These are phyloP conservation scores for Xestia ashworthii DNA, from an alignment of 2,888 invertebrate species.

Conservation along the genomic window DNA sequence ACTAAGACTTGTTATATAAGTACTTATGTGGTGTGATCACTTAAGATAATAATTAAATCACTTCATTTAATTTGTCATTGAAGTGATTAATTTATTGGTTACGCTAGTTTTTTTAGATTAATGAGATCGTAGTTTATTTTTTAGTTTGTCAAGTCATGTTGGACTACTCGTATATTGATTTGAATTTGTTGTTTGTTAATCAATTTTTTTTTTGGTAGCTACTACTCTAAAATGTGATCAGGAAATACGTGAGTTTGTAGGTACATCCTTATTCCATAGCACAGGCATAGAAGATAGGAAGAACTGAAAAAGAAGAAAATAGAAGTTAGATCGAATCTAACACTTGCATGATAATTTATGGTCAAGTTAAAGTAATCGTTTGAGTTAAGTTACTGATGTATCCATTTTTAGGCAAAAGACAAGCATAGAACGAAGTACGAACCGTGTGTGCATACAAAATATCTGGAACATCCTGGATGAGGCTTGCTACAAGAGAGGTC, in stretches of 20 bases:
- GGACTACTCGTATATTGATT: constrained; percentile 7
- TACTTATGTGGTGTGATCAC: background rate
- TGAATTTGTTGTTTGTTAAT: background rate
- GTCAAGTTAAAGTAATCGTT: too few species aligned
- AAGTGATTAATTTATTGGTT: constrained; percentile 13
- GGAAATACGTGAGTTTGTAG: background rate
- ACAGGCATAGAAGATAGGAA: too few species aligned
- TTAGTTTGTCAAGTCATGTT: background rate
- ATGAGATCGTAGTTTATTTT: background rate
- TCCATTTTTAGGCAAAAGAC: too few species aligned
- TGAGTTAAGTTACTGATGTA: too few species aligned
- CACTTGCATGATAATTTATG: too few species aligned
- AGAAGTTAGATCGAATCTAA: too few species aligned
- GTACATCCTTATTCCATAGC: too few species aligned
- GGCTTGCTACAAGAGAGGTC: too few species aligned
- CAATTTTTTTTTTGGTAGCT: background rate
- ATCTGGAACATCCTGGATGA: too few species aligned
- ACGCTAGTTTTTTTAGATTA: constrained; percentile 14
- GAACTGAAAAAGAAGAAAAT: too few species aligned
- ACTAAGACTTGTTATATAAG: constrained; percentile 12
- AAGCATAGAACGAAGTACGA: too few species aligned
- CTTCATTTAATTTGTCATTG: constrained; percentile 37
- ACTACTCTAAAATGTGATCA: background rate
- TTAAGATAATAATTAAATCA: constrained; percentile 14
- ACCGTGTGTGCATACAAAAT: too few species aligned